Percentiles rank a stretch among this genome's conserved stretches.
These are phyloP conservation scores for Cylloceria caligata DNA, from an alignment of 2,888 invertebrate species.

Conservation along the genomic window DNA sequence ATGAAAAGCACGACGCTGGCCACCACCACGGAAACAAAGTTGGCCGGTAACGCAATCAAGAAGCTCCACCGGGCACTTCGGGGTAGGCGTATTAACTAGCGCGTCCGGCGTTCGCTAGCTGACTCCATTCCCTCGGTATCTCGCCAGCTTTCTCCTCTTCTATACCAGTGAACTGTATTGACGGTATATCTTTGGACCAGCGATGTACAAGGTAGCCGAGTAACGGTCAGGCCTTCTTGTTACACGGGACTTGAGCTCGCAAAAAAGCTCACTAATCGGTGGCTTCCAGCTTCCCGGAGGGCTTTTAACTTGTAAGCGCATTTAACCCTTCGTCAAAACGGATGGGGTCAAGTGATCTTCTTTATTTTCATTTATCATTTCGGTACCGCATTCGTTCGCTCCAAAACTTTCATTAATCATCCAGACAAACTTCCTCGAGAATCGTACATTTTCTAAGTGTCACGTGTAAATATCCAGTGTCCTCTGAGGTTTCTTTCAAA, in stretches of 20 bases:
- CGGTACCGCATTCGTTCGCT: no score
- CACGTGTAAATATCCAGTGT: background rate
- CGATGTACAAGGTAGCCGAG: slow-evolving; percentile 15
- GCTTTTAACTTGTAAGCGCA: slow-evolving; percentile 9
- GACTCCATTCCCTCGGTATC: slow-evolving; percentile 9
- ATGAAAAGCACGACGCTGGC: slow-evolving; percentile 62
- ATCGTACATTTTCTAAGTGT: background rate
- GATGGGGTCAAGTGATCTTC: background rate
- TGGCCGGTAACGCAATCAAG: slow-evolving; percentile 57
- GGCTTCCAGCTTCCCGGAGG: slow-evolving; percentile 4
- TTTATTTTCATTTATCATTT: background rate
- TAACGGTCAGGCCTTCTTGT: slow-evolving; percentile 22
- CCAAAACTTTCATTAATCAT: background rate
- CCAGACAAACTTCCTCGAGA: background rate
- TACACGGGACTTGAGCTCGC: background rate
- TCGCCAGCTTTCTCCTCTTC: slow-evolving; percentile 16
- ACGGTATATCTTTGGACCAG: background rate
- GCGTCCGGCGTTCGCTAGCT: slow-evolving; percentile 12
- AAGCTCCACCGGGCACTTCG: slow-evolving; percentile 47
- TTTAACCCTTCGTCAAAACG: background rate
- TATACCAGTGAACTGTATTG: background rate
- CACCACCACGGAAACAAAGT: slow-evolving; percentile 30
- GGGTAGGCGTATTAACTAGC: slow-evolving; percentile 50
- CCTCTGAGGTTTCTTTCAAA: background rate
- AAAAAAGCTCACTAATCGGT: slow-evolving; percentile 47